phyloP scores from a whole-genome alignment of 2,888 invertebrate genomes.

The Apamea crenata region DNA sequence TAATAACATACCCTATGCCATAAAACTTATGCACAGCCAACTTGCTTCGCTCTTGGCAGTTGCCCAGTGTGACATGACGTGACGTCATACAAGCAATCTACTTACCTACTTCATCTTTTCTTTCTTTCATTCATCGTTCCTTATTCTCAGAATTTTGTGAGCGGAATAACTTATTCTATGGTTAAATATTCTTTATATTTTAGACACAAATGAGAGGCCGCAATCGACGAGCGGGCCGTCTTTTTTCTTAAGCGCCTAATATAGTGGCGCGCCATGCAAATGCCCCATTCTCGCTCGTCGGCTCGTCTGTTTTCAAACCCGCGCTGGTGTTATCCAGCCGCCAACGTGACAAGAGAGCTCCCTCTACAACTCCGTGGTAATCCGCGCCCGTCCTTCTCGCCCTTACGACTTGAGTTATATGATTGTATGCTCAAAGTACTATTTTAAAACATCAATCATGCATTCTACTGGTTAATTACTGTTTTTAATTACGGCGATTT shows the following conservation, averaged over 20 bases:
- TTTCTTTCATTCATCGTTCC: background rate
- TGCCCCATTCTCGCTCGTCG: no score
- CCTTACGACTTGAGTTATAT: constrained; percentile 1
- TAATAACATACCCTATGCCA: constrained; percentile 5
- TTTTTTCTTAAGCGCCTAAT: background rate
- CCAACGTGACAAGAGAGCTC: background rate
- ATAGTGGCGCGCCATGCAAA: background rate
- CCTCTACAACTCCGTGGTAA: background rate
- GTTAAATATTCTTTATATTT: constrained; percentile 18
- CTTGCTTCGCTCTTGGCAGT: background rate
- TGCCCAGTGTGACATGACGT: constrained; percentile 8
- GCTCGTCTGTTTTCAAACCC: background rate
- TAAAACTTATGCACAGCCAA: background rate
- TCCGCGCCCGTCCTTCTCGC: background rate
- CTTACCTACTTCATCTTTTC: background rate
- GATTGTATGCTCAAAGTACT: constrained; percentile 4
- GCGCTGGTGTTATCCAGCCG: background rate
- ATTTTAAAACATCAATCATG: constrained; percentile 33
- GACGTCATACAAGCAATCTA: constrained; percentile 13
- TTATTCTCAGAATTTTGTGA: background rate
- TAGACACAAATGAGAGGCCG: constrained; percentile 30
- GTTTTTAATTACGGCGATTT: constrained; percentile 1
- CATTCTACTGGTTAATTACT: constrained; percentile 12
- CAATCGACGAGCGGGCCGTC: constrained; percentile 9
- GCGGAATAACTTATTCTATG: constrained; percentile 14